A percentile compares a stretch with the other conserved stretches of the same genome.
These are phyloP conservation scores for Rhadina sibilatrix DNA, from an alignment of 2,113 vertebrate genomes.

Conservation along the genomic window DNA sequence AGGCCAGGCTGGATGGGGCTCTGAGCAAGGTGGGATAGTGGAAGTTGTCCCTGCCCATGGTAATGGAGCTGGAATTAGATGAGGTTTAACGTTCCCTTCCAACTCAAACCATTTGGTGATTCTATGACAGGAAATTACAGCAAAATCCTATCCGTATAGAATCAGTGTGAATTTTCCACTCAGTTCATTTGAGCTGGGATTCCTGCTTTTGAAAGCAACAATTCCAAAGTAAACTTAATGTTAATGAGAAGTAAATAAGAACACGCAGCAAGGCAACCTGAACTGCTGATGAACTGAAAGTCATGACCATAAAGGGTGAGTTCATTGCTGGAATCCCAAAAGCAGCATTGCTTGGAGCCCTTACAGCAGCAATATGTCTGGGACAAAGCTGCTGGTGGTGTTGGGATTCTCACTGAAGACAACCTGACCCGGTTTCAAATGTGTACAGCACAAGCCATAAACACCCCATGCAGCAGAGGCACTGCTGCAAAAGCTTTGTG, in stretches of 20 bases:
- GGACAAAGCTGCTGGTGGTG: neutral
- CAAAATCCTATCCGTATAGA: neutral
- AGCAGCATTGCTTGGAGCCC: neutral
- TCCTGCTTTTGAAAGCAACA: neutral
- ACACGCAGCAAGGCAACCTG: neutral
- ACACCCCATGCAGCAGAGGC: neutral
- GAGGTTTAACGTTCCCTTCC: neutral
- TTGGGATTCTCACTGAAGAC: neutral
- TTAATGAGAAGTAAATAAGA: neutral
- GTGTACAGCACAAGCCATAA: accelerated
- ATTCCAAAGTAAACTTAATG: neutral
- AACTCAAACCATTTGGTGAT: neutral
- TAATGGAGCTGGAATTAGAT: neutral
- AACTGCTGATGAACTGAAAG: neutral
- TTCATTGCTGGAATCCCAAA: neutral
- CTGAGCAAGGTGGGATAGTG: neutral
- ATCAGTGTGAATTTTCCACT: neutral
- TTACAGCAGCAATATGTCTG: neutral
- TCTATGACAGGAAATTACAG: neutral
- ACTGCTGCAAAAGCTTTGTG: neutral
- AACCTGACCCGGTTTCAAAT: accelerated
- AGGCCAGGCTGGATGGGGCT: neutral
- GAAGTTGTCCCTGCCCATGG: neutral
- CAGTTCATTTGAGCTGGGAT: neutral
- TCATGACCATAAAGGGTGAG: neutral